A percentile compares a stretch with the other conserved stretches of the same genome.
Conservation (phyloP, 2,797 vertebrate species). For the Sebastiscus albofasciatus region DNA sequence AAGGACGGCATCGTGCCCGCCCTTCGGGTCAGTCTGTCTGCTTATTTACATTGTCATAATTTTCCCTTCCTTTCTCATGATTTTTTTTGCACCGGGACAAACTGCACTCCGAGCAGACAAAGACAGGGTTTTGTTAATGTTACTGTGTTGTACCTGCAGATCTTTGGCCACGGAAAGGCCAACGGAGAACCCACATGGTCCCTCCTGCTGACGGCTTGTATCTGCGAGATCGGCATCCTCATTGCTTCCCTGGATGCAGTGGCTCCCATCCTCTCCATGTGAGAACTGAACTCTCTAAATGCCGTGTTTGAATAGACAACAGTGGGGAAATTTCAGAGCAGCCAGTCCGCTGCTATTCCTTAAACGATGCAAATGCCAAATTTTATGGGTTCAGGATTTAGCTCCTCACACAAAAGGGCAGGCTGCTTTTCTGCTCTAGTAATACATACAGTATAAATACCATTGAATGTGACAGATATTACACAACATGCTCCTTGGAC, state of each 20-base stretch:
- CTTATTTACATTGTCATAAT: background rate
- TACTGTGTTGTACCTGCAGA: conserved; percentile 79
- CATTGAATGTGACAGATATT: conserved; percentile 19
- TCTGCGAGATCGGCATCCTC: conserved; percentile 97
- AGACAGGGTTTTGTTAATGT: background rate
- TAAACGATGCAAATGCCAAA: conserved; percentile 48
- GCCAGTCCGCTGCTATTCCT: conserved; percentile 26
- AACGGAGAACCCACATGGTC: conserved; percentile 98
- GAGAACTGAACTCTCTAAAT: conserved; percentile 56
- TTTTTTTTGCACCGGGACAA: background rate
- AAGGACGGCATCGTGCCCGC: conserved; percentile 94
- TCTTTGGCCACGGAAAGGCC: conserved; percentile 96
- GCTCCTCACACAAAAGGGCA: conserved; percentile 32
- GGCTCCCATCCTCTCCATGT: conserved; percentile 98
- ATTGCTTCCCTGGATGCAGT: conserved; percentile 96
- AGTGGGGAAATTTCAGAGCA: conserved; percentile 40
- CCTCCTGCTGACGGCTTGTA: conserved; percentile 93
- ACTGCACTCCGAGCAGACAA: background rate
- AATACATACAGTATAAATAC: conserved; percentile 2
- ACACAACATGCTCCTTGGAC: background rate
- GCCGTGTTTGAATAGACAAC: conserved; percentile 22
- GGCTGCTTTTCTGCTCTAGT: background rate
- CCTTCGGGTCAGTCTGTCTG: conserved; percentile 86
- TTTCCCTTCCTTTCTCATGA: background rate
- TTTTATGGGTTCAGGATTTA: conserved; percentile 37